phyloP scores from a whole-genome alignment of 1,140 invertebrate genomes.

The Piezodorus guildinii region DNA sequence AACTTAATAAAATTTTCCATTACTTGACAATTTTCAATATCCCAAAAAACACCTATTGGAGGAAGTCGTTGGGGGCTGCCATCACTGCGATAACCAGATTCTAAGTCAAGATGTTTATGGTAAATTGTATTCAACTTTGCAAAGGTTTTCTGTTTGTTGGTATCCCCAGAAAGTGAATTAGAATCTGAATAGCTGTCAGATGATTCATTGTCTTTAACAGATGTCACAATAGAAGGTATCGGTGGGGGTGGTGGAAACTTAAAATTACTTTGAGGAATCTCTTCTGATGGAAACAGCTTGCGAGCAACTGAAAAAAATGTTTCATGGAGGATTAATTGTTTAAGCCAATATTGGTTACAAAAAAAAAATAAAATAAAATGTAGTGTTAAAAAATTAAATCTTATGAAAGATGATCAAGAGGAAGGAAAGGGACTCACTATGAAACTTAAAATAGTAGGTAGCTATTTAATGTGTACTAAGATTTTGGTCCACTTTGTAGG shows the following conservation, averaged over 20 bases:
- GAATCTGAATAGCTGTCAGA: conserved; percentile 6
- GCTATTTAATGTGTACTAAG: too few species aligned
- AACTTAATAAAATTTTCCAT: conserved; percentile 30
- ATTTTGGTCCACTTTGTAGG: too few species aligned
- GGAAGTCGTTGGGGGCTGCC: conserved; percentile 33
- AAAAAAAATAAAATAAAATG: too few species aligned
- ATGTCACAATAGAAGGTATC: background rate
- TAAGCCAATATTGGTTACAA: too few species aligned
- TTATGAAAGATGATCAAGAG: too few species aligned
- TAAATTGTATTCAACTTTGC: background rate
- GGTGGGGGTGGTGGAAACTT: conserved; percentile 3
- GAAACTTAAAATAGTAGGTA: too few species aligned
- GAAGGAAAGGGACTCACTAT: too few species aligned
- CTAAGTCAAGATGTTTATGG: background rate
- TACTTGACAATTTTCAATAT: conserved; percentile 72
- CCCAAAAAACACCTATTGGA: conserved; percentile 84
- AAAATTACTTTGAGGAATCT: background rate
- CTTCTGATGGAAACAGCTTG: background rate
- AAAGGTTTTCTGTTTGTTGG: background rate
- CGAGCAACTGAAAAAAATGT: background rate
- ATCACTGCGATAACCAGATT: conserved; percentile 23
- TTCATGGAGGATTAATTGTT: too few species aligned
- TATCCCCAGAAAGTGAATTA: background rate
- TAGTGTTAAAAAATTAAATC: too few species aligned
- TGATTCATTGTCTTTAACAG: background rate